These are phyloP conservation scores for Pyrgus malvae DNA, from an alignment of 2,888 invertebrate genomes.

Conservation along the genomic window DNA sequence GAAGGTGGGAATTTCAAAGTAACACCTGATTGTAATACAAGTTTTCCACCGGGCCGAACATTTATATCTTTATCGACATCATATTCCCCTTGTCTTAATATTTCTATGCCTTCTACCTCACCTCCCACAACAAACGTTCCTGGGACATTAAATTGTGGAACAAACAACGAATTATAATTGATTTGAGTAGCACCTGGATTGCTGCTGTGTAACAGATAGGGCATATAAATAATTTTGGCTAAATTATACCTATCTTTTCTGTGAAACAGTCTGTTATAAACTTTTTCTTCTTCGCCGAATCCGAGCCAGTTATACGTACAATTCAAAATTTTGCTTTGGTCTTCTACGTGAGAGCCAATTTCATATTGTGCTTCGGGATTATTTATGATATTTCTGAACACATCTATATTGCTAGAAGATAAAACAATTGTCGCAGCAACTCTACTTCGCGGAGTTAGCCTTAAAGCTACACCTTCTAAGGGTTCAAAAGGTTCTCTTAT, in stretches of 20 bases:
- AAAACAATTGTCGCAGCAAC: conserved; percentile 96
- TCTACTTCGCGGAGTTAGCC: conserved; percentile 92
- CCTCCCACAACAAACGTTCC: conserved; percentile 91
- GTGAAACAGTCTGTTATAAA: conserved; percentile 89
- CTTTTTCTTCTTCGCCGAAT: conserved; percentile 85
- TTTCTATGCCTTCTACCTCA: conserved; percentile 95
- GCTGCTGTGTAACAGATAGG: conserved; percentile 93
- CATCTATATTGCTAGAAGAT: conserved; percentile 93
- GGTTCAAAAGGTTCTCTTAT: conserved; percentile 92
- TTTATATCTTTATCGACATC: conserved; percentile 96
- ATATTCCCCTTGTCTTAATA: conserved; percentile 91
- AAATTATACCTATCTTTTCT: conserved; percentile 96
- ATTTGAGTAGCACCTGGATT: conserved; percentile 94
- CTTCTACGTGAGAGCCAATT: conserved; percentile 96
- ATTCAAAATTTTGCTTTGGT: conserved; percentile 96
- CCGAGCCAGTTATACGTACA: conserved; percentile 98
- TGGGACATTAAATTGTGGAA: conserved; percentile 88
- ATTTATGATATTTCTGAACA: conserved; percentile 94
- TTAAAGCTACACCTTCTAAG: conserved; percentile 83
- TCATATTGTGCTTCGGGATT: conserved; percentile 96
- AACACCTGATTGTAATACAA: conserved; percentile 94
- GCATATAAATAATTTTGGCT: conserved; percentile 94
- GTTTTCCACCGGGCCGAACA: conserved; percentile 94
- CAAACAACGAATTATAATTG: conserved; percentile 88
- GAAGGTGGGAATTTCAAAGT: conserved; percentile 94